phyloP scores from a whole-genome alignment of 2,888 invertebrate species.

The Rhingia rostrata region DNA sequence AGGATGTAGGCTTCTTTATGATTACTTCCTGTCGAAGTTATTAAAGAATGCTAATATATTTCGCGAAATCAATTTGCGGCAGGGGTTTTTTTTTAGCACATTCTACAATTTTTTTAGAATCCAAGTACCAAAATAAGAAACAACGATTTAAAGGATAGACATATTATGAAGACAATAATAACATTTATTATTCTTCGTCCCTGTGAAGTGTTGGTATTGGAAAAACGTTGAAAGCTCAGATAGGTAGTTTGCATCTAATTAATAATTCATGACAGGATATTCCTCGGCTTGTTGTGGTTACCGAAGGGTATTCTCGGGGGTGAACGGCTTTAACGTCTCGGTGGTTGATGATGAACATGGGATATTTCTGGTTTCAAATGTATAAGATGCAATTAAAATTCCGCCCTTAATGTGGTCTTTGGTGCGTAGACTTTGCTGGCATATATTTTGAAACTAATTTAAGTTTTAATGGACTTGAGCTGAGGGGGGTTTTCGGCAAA shows the following conservation, averaged over 20 bases:
- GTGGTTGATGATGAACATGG: conserved; percentile 2
- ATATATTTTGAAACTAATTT: conserved; percentile 31
- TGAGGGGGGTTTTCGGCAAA: neutral
- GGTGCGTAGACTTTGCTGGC: neutral
- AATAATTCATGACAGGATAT: conserved; percentile 61
- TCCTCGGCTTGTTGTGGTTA: conserved; percentile 20
- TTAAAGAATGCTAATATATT: too few species aligned
- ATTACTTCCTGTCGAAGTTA: too few species aligned
- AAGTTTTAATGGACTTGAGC: neutral
- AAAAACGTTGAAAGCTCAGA: conserved; percentile 3
- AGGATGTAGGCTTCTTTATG: too few species aligned
- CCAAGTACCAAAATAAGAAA: too few species aligned
- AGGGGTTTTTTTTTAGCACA: too few species aligned
- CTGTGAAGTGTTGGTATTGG: neutral
- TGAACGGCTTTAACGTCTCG: conserved; percentile 3
- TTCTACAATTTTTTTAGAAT: too few species aligned
- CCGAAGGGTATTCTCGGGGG: conserved; percentile 19
- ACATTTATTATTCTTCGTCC: conserved; percentile 28
- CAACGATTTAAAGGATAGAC: too few species aligned
- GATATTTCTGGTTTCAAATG: conserved; percentile 10
- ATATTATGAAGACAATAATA: conserved; percentile 13
- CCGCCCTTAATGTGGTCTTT: conserved; percentile 3
- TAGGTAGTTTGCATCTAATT: conserved; percentile 55
- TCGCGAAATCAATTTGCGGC: too few species aligned
- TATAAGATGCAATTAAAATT: conserved; percentile 29